Evolutionary conservation across 1,140 invertebrate genomes (phyloP).

Genomic region (Cardiocondyla obscurior): DNA sequence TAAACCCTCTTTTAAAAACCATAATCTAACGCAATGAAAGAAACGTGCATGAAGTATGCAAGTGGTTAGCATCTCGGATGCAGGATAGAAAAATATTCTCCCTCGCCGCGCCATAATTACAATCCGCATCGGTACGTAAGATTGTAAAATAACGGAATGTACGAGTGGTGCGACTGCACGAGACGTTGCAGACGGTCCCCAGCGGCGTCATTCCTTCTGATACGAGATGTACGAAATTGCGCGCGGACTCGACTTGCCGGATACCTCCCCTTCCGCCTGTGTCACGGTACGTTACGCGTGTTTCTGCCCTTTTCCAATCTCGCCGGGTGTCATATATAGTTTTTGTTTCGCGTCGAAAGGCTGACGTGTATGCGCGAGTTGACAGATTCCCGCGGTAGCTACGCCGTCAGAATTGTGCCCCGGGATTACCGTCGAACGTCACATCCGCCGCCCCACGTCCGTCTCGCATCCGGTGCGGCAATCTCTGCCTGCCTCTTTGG

Average conservation of each 20-base stretch:
- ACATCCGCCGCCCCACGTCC: constrained; percentile 18
- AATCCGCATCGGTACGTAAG: neutral
- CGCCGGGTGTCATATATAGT: constrained; percentile 35
- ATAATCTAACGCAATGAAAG: neutral
- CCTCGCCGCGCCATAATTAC: neutral
- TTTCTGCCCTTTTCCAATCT: constrained; percentile 44
- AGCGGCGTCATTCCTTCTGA: constrained; percentile 32
- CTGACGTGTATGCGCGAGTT: constrained; percentile 41
- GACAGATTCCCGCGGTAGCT: constrained; percentile 22
- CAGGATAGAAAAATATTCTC: neutral
- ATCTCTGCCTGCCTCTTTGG: constrained; percentile 14
- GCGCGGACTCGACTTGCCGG: neutral
- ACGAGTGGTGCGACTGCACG: neutral
- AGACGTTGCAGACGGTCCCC: neutral
- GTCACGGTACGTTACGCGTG: neutral
- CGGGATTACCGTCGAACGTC: constrained; percentile 57
- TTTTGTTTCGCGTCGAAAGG: constrained; percentile 43
- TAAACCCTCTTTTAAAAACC: neutral
- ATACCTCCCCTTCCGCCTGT: neutral
- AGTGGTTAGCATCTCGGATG: neutral
- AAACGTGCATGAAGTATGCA: no score
- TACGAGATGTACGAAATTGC: constrained; percentile 6
- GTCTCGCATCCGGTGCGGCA: constrained; percentile 8
- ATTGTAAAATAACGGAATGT: neutral
- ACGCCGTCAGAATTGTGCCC: constrained; percentile 24